Evolutionary conservation across 2,888 invertebrate species (phyloP).

Genomic region (Salpingus planirostris): DNA sequence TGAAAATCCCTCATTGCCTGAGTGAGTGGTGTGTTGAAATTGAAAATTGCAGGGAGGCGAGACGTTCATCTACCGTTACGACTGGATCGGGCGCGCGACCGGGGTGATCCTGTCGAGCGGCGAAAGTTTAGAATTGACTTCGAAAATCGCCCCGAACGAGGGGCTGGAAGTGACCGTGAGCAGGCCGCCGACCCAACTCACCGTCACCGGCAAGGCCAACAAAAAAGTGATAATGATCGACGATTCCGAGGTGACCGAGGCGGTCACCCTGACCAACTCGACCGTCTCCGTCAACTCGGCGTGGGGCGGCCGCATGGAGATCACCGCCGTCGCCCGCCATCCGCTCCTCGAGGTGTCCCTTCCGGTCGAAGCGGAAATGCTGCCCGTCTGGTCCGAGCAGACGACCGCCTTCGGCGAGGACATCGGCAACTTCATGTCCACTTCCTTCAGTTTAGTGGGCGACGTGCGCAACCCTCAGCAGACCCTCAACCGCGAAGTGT

Average conservation of each 20-base stretch:
- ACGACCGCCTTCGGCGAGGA: slow-evolving; percentile 67
- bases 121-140: slow-evolving; percentile 72
- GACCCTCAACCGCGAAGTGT: slow-evolving; percentile 71
- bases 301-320: slow-evolving; percentile 64
- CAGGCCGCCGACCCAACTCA: slow-evolving; percentile 35
- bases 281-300: slow-evolving; percentile 67
- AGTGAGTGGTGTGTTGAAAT: no score
- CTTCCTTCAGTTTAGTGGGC: slow-evolving; percentile 72
- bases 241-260: slow-evolving; percentile 62
- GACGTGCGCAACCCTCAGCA: slow-evolving; percentile 80
- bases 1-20: neutral
- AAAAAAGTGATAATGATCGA: slow-evolving; percentile 48
- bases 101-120: slow-evolving; percentile 86
- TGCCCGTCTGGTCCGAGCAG: slow-evolving; percentile 84
- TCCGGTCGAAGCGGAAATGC: slow-evolving; percentile 83
- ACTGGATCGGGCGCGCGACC: slow-evolving; percentile 77
- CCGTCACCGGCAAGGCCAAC: slow-evolving; percentile 40
- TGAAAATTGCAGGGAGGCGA: slow-evolving; percentile 57
- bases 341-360: slow-evolving; percentile 74
- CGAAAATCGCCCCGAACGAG: slow-evolving; percentile 67
- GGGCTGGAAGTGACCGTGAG: slow-evolving; percentile 64
- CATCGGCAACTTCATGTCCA: slow-evolving; percentile 60
- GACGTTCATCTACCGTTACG: slow-evolving; percentile 86
- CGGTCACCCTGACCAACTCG: slow-evolving; percentile 68
- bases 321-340: slow-evolving; percentile 71